Evolutionary conservation across 37 sponge, comb jelly and placozoan genomes (phyloP).

Genomic region (Haliclona indistincta): DNA sequence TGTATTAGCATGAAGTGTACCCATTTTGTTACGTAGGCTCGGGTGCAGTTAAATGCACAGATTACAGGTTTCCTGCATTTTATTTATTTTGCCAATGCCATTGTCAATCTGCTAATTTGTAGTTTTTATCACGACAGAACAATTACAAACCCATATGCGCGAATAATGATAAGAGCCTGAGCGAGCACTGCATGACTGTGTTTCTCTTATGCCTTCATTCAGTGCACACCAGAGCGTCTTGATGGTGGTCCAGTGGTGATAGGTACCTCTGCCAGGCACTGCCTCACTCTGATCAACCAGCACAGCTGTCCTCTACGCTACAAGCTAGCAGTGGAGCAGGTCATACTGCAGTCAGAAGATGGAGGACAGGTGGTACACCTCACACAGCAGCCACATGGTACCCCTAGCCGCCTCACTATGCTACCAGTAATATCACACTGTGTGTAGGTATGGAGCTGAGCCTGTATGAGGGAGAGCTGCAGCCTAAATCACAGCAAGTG

Average conservation of each 20-base stretch:
- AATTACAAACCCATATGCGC: too few relatives aligned
- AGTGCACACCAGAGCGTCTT: slow-evolving; percentile 43
- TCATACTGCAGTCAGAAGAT: not conserved
- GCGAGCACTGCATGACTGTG: not conserved
- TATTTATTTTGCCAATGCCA: too few relatives aligned
- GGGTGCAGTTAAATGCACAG: too few relatives aligned
- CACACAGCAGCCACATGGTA: not conserved
- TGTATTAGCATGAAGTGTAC: too few relatives aligned
- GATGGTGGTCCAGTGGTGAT: slow-evolving; percentile 75
- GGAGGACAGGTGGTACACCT: not conserved
- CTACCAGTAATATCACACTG: not conserved
- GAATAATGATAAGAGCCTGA: too few relatives aligned
- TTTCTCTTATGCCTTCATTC: slow-evolving; percentile 1
- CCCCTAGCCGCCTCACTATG: not conserved
- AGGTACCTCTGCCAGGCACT: slow-evolving; percentile 44
- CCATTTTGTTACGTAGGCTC: too few relatives aligned
- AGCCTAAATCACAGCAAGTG: slow-evolving; percentile 16
- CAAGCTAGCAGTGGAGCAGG: slow-evolving; percentile 17
- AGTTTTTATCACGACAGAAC: too few relatives aligned
- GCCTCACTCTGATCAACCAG: slow-evolving; percentile 65
- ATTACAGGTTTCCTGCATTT: too few relatives aligned
- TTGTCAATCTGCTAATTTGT: too few relatives aligned
- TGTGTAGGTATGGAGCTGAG: slow-evolving; percentile 36
- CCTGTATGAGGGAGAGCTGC: slow-evolving; percentile 41
- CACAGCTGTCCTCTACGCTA: slow-evolving; percentile 59